Conservation (phyloP, 2,797 vertebrate genomes). For the Numenius phaeopus region DNA sequence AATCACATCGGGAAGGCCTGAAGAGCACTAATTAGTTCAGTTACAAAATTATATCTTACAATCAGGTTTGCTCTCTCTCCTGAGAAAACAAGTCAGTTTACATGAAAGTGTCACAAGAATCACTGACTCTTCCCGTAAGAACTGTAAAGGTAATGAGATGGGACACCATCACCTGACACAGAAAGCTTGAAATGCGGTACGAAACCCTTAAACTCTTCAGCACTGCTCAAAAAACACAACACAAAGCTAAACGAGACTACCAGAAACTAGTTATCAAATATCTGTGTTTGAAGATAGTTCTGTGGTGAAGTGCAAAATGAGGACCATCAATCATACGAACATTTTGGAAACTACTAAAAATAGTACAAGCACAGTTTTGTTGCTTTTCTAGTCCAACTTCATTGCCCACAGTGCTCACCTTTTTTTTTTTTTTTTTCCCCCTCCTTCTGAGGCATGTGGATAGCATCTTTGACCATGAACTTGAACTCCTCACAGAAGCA, state of each 20-base stretch:
- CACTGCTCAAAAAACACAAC: not conserved
- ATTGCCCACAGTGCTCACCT: not conserved
- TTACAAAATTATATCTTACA: not conserved
- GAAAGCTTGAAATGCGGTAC: not conserved
- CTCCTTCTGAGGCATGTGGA: not conserved
- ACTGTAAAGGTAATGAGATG: not conserved
- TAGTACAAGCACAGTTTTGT: not conserved
- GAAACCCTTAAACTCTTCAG: not conserved
- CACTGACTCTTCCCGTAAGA: not conserved
- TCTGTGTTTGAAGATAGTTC: not conserved
- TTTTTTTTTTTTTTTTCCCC: not conserved
- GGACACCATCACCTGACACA: not conserved
- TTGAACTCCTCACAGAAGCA: not conserved
- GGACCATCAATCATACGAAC: not conserved
- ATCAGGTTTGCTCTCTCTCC: not conserved
- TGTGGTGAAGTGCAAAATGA: not conserved
- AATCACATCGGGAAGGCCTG: not conserved
- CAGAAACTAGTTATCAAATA: not conserved
- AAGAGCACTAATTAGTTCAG: constrained; percentile 7
- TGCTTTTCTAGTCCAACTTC: not conserved
- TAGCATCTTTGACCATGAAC: not conserved
- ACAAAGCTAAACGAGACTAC: not conserved
- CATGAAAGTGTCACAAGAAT: not conserved
- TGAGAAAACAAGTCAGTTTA: not conserved
- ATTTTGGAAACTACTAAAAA: not conserved